Evolutionary conservation across 1,140 invertebrate species (phyloP).

Genomic region (Temnothorax longispinosus): DNA sequence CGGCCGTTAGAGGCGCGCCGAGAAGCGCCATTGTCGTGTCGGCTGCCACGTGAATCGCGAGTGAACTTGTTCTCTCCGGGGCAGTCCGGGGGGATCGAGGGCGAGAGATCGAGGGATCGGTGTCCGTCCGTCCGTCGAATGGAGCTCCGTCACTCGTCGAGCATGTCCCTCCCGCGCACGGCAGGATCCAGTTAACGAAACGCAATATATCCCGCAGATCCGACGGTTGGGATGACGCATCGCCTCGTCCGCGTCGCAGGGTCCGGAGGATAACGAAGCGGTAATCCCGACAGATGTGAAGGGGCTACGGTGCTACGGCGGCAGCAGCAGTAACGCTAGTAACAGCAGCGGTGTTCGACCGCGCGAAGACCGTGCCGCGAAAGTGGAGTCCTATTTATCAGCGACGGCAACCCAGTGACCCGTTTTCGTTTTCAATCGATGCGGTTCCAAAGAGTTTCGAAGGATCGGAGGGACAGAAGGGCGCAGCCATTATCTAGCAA

Average conservation of each 20-base stretch:
- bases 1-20: conserved; percentile 68
- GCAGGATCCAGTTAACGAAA: conserved; percentile 20
- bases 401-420: conserved; percentile 65
- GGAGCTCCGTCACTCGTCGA: background rate
- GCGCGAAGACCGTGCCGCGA: conserved; percentile 40
- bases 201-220: background rate
- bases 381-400: conserved; percentile 53
- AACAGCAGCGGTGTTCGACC: background rate
- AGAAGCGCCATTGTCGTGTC: conserved; percentile 72
- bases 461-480: conserved; percentile 44
- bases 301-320: background rate
- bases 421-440: conserved; percentile 65
- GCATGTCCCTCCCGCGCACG: background rate
- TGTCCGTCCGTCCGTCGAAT: background rate
- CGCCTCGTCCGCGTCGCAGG: conserved; percentile 14
- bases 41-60: conserved; percentile 71
- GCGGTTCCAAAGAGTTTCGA: conserved; percentile 55
- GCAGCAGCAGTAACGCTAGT: background rate
- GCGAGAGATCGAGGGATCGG: background rate
- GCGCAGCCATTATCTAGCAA: conserved; percentile 65
- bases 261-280: conserved; percentile 33
- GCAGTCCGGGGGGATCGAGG: conserved; percentile 40
- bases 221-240: conserved; percentile 28
- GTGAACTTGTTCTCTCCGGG: conserved; percentile 13
- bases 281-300: background rate